Percentiles rank a stretch among this genome's conserved stretches.
Evolutionary conservation across 2,888 invertebrate species (phyloP).

Genomic region (Desoria tigrina): DNA sequence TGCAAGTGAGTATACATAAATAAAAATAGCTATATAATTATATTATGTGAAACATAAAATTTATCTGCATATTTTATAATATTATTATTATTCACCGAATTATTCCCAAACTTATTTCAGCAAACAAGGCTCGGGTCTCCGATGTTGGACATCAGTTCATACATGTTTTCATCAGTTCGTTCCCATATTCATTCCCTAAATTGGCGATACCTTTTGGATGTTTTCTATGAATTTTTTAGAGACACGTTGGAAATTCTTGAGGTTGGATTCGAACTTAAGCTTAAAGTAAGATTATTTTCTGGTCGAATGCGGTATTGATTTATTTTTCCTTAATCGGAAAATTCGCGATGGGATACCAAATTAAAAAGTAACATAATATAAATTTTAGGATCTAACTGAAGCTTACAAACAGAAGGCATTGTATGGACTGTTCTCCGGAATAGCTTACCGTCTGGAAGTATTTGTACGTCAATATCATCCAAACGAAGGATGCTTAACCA

Average conservation of each 20-base stretch:
- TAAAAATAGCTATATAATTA: background rate
- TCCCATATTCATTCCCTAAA: background rate
- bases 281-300: constrained; percentile 14
- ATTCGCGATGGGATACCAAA: no score
- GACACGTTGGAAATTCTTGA: constrained; percentile 1
- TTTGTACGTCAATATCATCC: background rate
- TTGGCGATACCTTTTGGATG: constrained; percentile 16
- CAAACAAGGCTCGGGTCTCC: constrained; percentile 14
- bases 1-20: background rate
- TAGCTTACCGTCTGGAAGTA: background rate
- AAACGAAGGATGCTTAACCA: no score
- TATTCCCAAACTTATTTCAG: no score
- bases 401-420: constrained; percentile 13
- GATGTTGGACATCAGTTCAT: constrained; percentile 17
- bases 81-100: no score
- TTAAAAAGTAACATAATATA: no score
- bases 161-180: constrained; percentile 14
- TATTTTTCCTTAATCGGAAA: no score
- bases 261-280: constrained; percentile 7
- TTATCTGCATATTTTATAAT: no score
- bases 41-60: no score
- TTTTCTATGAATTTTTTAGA: constrained; percentile 19
- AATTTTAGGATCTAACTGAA: background rate
- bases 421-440: constrained; percentile 12
- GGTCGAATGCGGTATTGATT: no score